Evolutionary conservation across 1,140 invertebrate species (phyloP).

Genomic region (Euschistus heros): DNA sequence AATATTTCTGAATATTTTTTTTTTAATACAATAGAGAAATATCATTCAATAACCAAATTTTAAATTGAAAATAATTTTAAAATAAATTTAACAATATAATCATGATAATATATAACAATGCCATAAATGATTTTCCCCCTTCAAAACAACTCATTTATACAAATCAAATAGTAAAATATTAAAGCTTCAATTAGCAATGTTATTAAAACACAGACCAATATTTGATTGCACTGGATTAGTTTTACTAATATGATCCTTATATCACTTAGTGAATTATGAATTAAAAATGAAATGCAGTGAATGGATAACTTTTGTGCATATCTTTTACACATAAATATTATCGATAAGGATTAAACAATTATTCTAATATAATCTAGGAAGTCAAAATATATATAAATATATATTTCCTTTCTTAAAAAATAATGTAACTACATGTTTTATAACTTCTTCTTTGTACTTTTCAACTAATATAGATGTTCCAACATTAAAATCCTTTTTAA

Average conservation of each 20-base stretch:
- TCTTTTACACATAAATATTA: no score
- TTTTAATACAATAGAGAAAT: slow-evolving; percentile 13
- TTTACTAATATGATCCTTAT: background rate
- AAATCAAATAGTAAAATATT: slow-evolving; percentile 14
- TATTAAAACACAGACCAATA: background rate
- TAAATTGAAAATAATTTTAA: slow-evolving; percentile 1
- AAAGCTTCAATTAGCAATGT: slow-evolving; percentile 6
- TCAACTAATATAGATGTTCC: no score
- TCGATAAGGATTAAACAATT: no score
- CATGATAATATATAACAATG: slow-evolving; percentile 1
- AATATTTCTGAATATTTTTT: slow-evolving; percentile 1
- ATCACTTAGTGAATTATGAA: background rate
- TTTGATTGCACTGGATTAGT: slow-evolving; percentile 15
- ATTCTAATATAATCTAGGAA: no score
- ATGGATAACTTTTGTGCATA: no score
- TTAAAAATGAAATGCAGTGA: background rate
- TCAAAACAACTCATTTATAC: background rate
- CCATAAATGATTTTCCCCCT: slow-evolving; percentile 1
- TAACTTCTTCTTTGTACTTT: no score
- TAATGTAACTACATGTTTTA: no score
- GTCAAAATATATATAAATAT: no score
- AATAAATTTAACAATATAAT: slow-evolving; percentile 14
- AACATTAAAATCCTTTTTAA: no score
- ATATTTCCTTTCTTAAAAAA: no score
- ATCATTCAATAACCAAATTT: slow-evolving; percentile 10